Evolutionary conservation across 2,888 invertebrate species (phyloP), one percentile per base, ranked within the genome.

Genomic region (Pemphredon lugubris): DNA sequence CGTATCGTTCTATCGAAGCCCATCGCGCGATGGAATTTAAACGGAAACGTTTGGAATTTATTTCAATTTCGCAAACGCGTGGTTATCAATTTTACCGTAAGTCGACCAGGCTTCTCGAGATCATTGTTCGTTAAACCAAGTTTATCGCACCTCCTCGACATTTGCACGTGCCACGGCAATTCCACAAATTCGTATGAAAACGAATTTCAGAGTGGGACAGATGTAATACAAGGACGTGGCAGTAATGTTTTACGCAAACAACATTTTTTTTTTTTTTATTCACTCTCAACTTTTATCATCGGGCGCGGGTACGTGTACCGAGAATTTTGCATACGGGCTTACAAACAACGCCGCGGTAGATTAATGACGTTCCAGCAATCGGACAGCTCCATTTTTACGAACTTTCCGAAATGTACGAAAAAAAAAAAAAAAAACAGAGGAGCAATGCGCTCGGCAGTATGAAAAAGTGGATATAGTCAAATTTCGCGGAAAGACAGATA

Each of bases 1-100:
- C 30, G 3, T 45, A 47, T 50, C 44, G 44, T 32, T 55, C 34
- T 44, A 44, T 44, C 42, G 14, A 2, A 1, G 20, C 16, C n/a
- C 2, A 14, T 11, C 18, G n/a, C 3, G 11, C 26, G 7, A 44
- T 55, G 5, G 32, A 44, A 55, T 30, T 18, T 9, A 7, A n/a
- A 2, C 2, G 14, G 18, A 1, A 6, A n/a, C 7, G 16, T n/a
- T n/a, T 26, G 5, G 39, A 23, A 40, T 40, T 26, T 26, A 45
- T 26, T 5, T 40, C 16, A 6, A 11, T 4, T 18, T 9, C n/a
- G 37, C 11, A 37, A 37, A 13, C 13, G 11, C n/a, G n/a, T n/a
- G 5, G 4, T 13, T n/a, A 13, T 40, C 40, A 18, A 40, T 18
- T 40, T 40, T 40, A 4, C 40, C 18, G 11, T 37, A n/a, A n/a